Conservation (phyloP, 2,888 invertebrate species). For the Trissonchulus sp. region DNA sequence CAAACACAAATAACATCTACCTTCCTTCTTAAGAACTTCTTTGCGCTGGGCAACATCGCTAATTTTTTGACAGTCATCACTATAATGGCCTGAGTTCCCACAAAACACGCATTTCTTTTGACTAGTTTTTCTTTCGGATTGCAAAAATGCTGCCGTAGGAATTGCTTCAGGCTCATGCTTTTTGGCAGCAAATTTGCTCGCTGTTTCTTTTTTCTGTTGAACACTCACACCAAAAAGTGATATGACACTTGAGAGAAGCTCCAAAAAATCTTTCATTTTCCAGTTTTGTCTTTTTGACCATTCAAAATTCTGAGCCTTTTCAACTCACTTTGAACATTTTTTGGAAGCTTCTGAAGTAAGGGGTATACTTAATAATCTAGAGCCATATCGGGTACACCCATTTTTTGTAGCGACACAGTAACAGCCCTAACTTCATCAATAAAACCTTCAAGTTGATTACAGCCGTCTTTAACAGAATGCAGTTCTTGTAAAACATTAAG, state of each 20-base stretch:
- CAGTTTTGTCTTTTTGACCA: not conserved
- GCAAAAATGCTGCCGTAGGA: not conserved
- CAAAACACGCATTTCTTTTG: not conserved
- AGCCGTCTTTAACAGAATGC: not conserved
- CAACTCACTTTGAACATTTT: not conserved
- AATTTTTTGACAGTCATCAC: constrained; percentile 9
- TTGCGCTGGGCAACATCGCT: not conserved
- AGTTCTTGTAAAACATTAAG: not conserved
- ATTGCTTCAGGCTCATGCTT: not conserved
- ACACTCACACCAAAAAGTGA: not conserved
- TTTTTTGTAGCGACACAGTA: not conserved
- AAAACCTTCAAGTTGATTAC: not conserved
- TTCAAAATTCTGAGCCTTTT: not conserved
- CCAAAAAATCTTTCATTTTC: constrained; percentile 1
- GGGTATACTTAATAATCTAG: not conserved
- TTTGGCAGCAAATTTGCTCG: too few species aligned
- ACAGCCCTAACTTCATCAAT: not conserved
- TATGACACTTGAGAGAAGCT: not conserved
- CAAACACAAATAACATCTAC: not conserved
- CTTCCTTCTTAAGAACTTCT: not conserved
- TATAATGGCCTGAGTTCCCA: not conserved
- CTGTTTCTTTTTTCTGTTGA: too few species aligned
- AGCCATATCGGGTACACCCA: not conserved
- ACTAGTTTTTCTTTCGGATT: not conserved
- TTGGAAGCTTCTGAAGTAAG: not conserved